A percentile compares a stretch with the other conserved stretches of the same genome.
These are phyloP conservation scores for Pangasius mekongensis DNA, from an alignment of 2,797 vertebrate genomes.

Conservation along the genomic window DNA sequence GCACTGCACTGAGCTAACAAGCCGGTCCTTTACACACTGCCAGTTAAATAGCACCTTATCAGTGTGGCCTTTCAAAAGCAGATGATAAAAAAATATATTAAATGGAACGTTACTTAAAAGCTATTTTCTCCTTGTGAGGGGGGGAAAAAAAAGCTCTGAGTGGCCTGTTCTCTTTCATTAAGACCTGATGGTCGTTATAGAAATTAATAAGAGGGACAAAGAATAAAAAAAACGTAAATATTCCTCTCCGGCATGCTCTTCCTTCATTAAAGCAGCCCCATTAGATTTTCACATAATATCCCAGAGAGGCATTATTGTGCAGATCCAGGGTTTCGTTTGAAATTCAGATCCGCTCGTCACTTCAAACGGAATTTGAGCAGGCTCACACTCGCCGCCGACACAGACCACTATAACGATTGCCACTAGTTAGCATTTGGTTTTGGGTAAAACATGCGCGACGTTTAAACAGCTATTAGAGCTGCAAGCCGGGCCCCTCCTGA, in stretches of 20 bases:
- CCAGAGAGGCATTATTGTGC: conserved; percentile 84
- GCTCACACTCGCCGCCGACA: conserved; percentile 82
- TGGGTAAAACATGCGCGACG: conserved; percentile 81
- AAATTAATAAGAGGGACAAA: conserved; percentile 62
- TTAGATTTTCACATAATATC: conserved; percentile 74
- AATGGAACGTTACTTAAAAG: conserved; percentile 71
- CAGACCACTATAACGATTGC: conserved; percentile 81
- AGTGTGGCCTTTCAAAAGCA: conserved; percentile 58
- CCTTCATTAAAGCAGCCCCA: conserved; percentile 80
- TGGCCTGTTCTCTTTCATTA: conserved; percentile 67
- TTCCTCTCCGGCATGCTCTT: conserved; percentile 74
- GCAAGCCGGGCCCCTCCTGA: conserved; percentile 74
- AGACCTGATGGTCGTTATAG: conserved; percentile 76
- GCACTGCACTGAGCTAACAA: conserved; percentile 28
- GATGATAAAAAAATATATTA: conserved; percentile 62
- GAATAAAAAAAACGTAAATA: conserved; percentile 63
- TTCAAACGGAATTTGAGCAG: conserved; percentile 91
- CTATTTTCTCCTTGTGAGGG: conserved; percentile 66
- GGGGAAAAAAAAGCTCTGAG: conserved; percentile 56
- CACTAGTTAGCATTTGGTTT: conserved; percentile 94
- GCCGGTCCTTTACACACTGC: conserved; percentile 16
- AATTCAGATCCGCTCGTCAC: conserved; percentile 94
- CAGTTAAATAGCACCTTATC: conserved; percentile 62
- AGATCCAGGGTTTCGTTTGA: conserved; percentile 91
- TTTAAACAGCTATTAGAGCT: conserved; percentile 80